These are phyloP conservation scores for Butastur rufipennis DNA, from an alignment of 2,113 vertebrate species.

Conservation along the genomic window DNA sequence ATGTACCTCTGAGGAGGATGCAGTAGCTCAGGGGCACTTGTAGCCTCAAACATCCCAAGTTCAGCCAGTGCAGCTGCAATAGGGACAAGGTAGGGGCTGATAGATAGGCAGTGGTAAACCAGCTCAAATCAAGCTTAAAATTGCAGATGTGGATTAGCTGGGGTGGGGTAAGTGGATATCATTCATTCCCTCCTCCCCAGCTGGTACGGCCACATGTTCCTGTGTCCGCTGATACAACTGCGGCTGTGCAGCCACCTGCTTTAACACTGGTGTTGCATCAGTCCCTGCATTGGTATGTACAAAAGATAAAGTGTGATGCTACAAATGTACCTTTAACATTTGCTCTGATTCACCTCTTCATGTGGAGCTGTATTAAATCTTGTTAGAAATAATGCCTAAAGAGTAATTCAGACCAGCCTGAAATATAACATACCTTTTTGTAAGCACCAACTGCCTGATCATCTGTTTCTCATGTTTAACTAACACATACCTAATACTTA, in stretches of 20 bases:
- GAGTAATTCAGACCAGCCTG: not conserved
- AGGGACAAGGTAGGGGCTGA: not conserved
- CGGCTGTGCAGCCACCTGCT: not conserved
- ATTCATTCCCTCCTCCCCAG: not conserved
- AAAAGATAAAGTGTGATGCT: not conserved
- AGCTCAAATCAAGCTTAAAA: not conserved
- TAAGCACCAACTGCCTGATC: not conserved
- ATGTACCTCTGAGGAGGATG: not conserved
- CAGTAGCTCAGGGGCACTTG: not conserved
- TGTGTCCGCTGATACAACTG: accelerated
- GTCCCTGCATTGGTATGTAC: accelerated
- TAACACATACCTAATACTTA: not conserved
- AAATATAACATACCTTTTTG: not conserved
- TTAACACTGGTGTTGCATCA: not conserved
- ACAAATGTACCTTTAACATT: accelerated
- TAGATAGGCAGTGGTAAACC: not conserved
- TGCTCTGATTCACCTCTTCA: not conserved
- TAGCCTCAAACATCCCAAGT: not conserved
- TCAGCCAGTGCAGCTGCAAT: not conserved
- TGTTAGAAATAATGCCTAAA: not conserved
- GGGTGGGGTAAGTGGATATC: not conserved
- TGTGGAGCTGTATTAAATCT: accelerated
- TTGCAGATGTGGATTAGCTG: not conserved
- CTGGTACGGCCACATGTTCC: accelerated
- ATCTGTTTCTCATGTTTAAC: not conserved